phyloP scores from a whole-genome alignment of 2,113 vertebrate genomes.

The Cariama cristata region DNA sequence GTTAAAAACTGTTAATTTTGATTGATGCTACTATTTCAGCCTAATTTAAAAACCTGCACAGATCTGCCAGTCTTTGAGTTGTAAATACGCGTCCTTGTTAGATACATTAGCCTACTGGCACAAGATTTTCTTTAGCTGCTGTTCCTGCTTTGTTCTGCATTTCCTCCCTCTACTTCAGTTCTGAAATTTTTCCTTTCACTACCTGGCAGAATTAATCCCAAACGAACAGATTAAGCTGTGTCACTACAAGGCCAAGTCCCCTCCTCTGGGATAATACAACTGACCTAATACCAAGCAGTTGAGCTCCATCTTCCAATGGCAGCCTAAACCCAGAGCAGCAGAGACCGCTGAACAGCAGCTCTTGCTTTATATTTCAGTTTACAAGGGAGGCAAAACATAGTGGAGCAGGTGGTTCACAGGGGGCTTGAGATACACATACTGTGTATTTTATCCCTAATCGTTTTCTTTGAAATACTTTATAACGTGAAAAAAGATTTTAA shows the following conservation, averaged over 20 bases:
- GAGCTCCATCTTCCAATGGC: background rate
- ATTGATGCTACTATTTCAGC: background rate
- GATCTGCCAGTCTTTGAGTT: background rate
- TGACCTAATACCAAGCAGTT: no score
- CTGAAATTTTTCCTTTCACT: background rate
- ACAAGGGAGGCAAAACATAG: background rate
- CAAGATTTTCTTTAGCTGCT: background rate
- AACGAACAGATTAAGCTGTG: background rate
- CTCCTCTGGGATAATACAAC: background rate
- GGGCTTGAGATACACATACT: no score
- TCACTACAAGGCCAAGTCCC: no score
- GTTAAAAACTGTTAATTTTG: background rate
- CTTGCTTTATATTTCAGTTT: rapidly evolving
- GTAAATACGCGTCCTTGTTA: background rate
- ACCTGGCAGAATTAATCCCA: background rate
- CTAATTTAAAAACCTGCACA: background rate
- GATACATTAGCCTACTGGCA: background rate
- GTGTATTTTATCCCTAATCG: background rate
- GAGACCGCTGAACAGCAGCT: background rate
- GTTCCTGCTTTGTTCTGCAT: background rate
- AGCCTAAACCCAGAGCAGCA: background rate
- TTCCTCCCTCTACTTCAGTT: background rate
- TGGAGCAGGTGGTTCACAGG: background rate
- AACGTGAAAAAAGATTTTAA: slow-evolving; percentile 8
- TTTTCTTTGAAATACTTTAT: slow-evolving; percentile 27